A percentile compares a stretch with the other conserved stretches of the same genome.
Conservation (phyloP, 2,888 invertebrate species). For the Aphidoletes aphidimyza region DNA sequence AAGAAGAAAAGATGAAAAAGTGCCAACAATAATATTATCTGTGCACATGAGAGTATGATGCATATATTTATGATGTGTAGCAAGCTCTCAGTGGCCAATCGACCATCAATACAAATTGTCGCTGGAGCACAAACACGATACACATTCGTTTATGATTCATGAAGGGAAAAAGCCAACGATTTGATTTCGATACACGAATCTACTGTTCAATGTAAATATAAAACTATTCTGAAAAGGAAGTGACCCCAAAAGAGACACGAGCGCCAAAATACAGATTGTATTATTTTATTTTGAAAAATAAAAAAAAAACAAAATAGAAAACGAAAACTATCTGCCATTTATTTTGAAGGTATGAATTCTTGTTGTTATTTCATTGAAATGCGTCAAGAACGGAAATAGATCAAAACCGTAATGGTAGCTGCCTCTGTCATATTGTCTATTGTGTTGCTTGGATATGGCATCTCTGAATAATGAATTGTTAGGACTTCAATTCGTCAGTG, state of each 20-base stretch:
- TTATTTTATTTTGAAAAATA: not conserved
- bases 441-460: not conserved
- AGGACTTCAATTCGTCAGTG: not conserved
- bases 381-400: constrained; percentile 18
- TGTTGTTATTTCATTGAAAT: constrained; percentile 4
- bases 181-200: no score
- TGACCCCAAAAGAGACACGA: no score
- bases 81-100: not conserved
- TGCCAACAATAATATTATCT: not conserved
- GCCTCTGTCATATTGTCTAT: constrained; percentile 11
- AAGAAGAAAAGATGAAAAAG: not conserved
- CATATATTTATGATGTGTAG: constrained; percentile 35
- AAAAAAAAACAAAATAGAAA: no score
- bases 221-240: no score
- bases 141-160: not conserved
- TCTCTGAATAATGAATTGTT: constrained; percentile 8
- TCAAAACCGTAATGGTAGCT: not conserved
- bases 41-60: not conserved
- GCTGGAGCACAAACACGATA: not conserved
- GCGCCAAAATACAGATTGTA: not conserved
- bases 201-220: no score
- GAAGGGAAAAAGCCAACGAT: no score
- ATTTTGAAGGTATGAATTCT: not conserved
- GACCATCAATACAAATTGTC: constrained; percentile 7
- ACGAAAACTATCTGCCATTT: not conserved